Evolutionary conservation across 2,888 invertebrate species (phyloP), one percentile per base, ranked within the genome.

Genomic region (Flexamia atlantica): DNA sequence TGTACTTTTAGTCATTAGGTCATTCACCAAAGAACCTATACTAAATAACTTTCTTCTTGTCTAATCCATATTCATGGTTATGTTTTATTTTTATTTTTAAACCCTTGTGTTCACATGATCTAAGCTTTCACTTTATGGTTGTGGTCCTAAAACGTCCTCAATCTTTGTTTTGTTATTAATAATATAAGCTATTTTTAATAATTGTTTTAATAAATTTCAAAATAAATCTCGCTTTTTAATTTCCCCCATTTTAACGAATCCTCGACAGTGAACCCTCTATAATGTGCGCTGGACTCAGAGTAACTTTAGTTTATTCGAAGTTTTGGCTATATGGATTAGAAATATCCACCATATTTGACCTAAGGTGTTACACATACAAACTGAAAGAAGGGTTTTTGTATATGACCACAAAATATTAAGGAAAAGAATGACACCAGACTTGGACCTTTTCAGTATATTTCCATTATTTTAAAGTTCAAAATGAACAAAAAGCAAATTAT

Each of bases 51-150:
- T 64, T 64, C 28, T 25, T 28, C 28, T 28, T 17, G 9, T 57
- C 57, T 57, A 23, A 64, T 64, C 64, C 17, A 14, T 64, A 0
- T 28, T 30, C 53, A 64, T 25, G 14, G 0, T 14, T 64, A 25
- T 64, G 64, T 28, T 64, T 64, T 17, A 25, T 53, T 64, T 9
- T 64, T 64, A 64, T 30, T 28, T 30, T 14, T 30, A 30, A 64
- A 17, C 64, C 28, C 30, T 64, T 14, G 28, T 28, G 64, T 30
- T 30, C 28, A 64, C 72, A 20, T 72, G 36, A 36, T 57, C 53
- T 36, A 28, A 79, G 79, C 79, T 57, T 79, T 57, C 79, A 72
- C 36, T 57, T 30, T 79, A 53, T 79, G 79, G 79, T 79, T 79
- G 79, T 79, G 79, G 79, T 57, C 14, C 79, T 32, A 4, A 23